Evolutionary conservation across 1,140 invertebrate genomes (phyloP).

Genomic region (Akabosia matsudoensis): DNA sequence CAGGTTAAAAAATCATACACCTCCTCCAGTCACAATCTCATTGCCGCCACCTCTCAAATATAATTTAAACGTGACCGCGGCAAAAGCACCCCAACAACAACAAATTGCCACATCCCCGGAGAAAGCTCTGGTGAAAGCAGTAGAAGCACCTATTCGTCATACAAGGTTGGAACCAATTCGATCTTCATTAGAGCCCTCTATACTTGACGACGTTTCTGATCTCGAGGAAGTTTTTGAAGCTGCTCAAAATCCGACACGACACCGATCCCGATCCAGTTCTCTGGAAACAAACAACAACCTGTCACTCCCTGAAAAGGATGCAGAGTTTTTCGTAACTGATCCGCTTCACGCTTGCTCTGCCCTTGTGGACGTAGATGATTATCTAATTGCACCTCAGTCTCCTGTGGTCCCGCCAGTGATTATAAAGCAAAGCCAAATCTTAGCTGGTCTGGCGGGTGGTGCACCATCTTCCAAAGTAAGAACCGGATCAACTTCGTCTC

Average conservation of each 20-base stretch:
- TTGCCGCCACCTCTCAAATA: not conserved
- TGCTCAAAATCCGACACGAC: not conserved
- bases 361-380: not conserved
- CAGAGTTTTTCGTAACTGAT: conserved; percentile 1
- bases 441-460: not conserved
- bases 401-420: not conserved
- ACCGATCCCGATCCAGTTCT: not conserved
- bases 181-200: not conserved
- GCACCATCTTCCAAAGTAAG: not conserved
- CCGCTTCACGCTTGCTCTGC: not conserved
- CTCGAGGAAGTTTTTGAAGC: not conserved
- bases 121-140: not conserved
- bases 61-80: not conserved
- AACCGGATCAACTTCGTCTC: not conserved
- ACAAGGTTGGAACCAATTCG: no score
- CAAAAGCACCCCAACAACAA: not conserved
- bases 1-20: not conserved
- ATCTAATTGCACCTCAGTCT: no score
- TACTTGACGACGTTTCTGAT: not conserved
- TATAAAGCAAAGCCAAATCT: not conserved
- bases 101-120: not conserved
- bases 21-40: not conserved
- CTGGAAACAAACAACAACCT: not conserved
- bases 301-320: not conserved
- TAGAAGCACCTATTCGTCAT: not conserved